A percentile compares a stretch with the other conserved stretches of the same genome.
These are phyloP conservation scores for Phycodurus eques DNA, from an alignment of 2,113 vertebrate genomes.

Conservation along the genomic window DNA sequence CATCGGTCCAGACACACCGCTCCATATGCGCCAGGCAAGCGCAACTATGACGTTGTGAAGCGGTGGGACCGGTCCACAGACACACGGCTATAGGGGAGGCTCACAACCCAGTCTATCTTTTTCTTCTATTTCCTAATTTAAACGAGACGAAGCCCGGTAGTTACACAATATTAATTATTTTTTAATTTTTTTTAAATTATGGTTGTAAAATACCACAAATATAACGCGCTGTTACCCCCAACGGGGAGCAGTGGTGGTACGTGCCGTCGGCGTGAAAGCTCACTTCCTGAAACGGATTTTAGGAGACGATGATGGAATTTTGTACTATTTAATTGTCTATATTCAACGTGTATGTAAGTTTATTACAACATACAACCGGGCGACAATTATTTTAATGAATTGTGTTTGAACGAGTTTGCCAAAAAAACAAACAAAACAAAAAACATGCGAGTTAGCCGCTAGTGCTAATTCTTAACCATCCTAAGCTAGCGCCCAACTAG, in stretches of 20 bases:
- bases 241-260: slow-evolving; percentile 52
- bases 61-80: slow-evolving; percentile 35
- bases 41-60: slow-evolving; percentile 40
- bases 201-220: background rate
- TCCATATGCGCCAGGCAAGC: slow-evolving; percentile 1
- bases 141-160: rapidly evolving
- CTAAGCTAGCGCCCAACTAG: background rate
- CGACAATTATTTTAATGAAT: background rate
- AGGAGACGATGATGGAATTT: slow-evolving; percentile 42
- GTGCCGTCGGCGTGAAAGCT: slow-evolving; percentile 26
- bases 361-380: background rate
- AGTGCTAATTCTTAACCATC: slow-evolving; percentile 41
- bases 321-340: background rate
- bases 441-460: slow-evolving; percentile 41
- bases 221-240: background rate
- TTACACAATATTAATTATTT: background rate
- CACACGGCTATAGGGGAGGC: background rate
- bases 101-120: rapidly evolving
- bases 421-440: background rate
- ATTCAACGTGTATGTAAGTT: slow-evolving; percentile 18
- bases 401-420: background rate
- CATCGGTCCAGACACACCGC: background rate
- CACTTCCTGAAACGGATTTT: slow-evolving; percentile 63
- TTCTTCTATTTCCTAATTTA: background rate
- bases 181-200: background rate